These are phyloP conservation scores for Rhyacophila brunnea DNA, from an alignment of 1,140 invertebrate species.

Conservation along the genomic window DNA sequence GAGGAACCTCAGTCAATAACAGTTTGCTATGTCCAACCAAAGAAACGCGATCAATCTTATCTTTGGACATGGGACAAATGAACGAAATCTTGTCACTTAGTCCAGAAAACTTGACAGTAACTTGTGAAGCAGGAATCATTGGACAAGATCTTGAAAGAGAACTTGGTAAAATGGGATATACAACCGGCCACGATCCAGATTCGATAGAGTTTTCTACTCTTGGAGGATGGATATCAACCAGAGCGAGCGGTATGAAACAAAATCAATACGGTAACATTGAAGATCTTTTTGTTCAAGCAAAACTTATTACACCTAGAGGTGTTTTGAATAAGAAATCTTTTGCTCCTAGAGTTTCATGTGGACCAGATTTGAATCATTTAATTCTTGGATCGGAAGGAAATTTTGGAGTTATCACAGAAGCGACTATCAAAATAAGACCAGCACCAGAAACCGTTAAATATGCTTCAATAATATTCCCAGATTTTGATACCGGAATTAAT, in stretches of 20 bases:
- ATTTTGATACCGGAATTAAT: slow-evolving; percentile 83
- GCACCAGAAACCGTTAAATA: slow-evolving; percentile 81
- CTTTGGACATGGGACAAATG: slow-evolving; percentile 94
- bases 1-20: slow-evolving; percentile 93
- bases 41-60: slow-evolving; percentile 83
- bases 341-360: slow-evolving; percentile 86
- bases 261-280: slow-evolving; percentile 98
- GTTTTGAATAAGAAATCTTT: slow-evolving; percentile 68
- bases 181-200: slow-evolving; percentile 93
- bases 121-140: slow-evolving; percentile 87
- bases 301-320: slow-evolving; percentile 82
- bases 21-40: slow-evolving; percentile 81
- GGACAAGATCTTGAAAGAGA: slow-evolving; percentile 90
- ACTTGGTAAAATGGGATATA: slow-evolving; percentile 68
- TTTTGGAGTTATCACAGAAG: slow-evolving; percentile 92
- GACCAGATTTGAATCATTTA: slow-evolving; percentile 95
- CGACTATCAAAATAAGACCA: slow-evolving; percentile 90
- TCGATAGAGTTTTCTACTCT: slow-evolving; percentile 97
- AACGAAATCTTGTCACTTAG: slow-evolving; percentile 94
- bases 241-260: slow-evolving; percentile 99
- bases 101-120: slow-evolving; percentile 68
- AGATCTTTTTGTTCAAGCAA: slow-evolving; percentile 86
- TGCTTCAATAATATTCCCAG: slow-evolving; percentile 92
- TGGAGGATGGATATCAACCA: slow-evolving; percentile 97
- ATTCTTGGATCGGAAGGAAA: slow-evolving; percentile 96